Conservation (phyloP, 2,797 vertebrate genomes). For the Phoxinus dragarum region DNA sequence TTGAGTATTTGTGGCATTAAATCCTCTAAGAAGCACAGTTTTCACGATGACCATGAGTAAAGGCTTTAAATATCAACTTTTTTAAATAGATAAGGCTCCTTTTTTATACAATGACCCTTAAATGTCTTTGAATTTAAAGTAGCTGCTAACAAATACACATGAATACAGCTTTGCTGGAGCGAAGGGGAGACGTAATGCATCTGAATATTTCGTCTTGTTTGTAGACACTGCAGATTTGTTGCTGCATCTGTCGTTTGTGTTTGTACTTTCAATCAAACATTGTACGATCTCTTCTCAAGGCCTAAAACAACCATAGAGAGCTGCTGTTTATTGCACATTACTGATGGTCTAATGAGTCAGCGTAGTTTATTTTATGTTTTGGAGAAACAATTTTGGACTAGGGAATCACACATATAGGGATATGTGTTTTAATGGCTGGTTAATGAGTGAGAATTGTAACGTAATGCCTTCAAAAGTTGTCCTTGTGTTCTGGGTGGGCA, state of each 20-base stretch:
- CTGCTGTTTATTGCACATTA: conserved; percentile 5
- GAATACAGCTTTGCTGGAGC: background rate
- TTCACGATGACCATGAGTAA: no score
- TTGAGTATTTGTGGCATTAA: no score
- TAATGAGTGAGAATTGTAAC: background rate
- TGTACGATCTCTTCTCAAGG: background rate
- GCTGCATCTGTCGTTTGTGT: background rate
- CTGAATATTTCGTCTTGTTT: conserved; percentile 14
- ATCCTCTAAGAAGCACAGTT: no score
- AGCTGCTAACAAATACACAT: background rate
- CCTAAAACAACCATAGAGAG: background rate
- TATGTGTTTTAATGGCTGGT: background rate
- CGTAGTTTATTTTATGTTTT: conserved; percentile 6
- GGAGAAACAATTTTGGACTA: background rate
- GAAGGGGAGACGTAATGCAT: background rate
- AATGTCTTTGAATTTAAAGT: background rate
- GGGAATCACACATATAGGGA: background rate
- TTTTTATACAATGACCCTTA: background rate
- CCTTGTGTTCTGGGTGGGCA: conserved; percentile 41
- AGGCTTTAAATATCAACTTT: no score
- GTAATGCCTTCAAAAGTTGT: background rate
- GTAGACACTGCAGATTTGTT: background rate
- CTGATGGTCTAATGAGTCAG: background rate
- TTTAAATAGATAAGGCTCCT: no score
- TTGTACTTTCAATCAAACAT: background rate